Base-by-base conservation (phyloP, 2,797 vertebrate genomes). In the Loriculus beryllinus region DNA sequence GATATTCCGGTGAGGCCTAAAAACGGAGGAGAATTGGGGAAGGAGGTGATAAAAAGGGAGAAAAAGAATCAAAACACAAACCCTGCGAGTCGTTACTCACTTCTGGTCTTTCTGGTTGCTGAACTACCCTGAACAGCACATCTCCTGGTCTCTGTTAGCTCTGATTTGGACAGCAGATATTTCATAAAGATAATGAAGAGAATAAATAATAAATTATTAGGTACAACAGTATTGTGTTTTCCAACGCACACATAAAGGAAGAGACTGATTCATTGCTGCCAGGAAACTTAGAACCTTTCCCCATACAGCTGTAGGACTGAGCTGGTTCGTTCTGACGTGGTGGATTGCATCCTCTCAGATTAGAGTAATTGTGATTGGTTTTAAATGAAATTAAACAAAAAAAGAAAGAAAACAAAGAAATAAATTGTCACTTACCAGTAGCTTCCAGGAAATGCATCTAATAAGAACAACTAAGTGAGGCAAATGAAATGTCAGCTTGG, bases 151-250 rank as follows among this genome's bases (percentile, higher is more conserved):
- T 93, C 5, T 63, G 21, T 59, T 90, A 93, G 92, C 93, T 57
- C 48, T 26, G 48, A 39, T 96, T 91, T 68, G 37, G 88, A 59
- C 88, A 95, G 79, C 90, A 96, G 93, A 92, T 94, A 93, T 25
- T 92, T 96, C 92, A 95, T 25, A 43, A 82, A 78, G 88, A 81
- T 96, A 76, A 85, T 92, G 95, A 97, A 95, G 77, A 56, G 92
- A 95, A 89, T 20, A 82, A 81, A 74, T 88, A 92, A 81, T 88
- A 93, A 88, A 93, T 92, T 97, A 96, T 90, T 92, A 83, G 93
- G 54, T 92, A 28, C n/a, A 4, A 57, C 7, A 40, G 63, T 75
- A 19, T 39, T 33, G 59, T 21, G 1, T 96, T 95, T 70, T 65
- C 82, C 48, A 72, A 64, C 1, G 0, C n/a, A 14, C 52, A 7